Evolutionary conservation across 2,888 invertebrate species (phyloP), one percentile per base, ranked within the genome.

Genomic region (Diogma glabrata): DNA sequence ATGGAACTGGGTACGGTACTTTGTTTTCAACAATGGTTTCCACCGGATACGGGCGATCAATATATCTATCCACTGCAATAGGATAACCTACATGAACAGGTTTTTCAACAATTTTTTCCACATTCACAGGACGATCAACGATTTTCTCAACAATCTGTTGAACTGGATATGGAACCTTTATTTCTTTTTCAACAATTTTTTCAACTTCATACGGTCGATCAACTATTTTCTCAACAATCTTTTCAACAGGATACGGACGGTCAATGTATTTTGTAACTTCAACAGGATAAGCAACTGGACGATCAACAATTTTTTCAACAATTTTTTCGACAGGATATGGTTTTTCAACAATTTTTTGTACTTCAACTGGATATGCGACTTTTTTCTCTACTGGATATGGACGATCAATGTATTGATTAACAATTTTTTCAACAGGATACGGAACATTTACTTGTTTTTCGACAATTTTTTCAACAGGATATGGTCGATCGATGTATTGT

Each of bases 101-200:
- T 22, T 65, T 74, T 48, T 77, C 77, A 0, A 71, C 57, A 16
- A 66, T 59, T 52, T 64, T 65, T 16, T 66, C 64, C 12, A 75
- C 71, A 0, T 70, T 66, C 51, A 72, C 72, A 0, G 70, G 69
- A 1, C 65, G 64, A 57, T 67, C 67, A 1, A 70, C 60, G 33
- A 63, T 60, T 53, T 61, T 60, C 56, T 74, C 75, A 1, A 75
- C 70, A 2, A 56, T 30, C 52, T 63, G 64, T 52, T 67, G 63
- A 1, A 65, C 58, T 0, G 73, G 70, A 52, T 72, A 74, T 0
- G 76, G 75, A 7, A 75, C 68, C 1, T 72, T 66, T 1, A 78
- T 72, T 2, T 76, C 74, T 57, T 77, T 79, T 58, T 82, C 80
- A 0, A 83, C 74, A 26, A 81, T 69, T 51, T 74, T 61, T 9